Evolutionary conservation across 2,888 invertebrate species (phyloP).

Genomic region (Thereva unica): DNA sequence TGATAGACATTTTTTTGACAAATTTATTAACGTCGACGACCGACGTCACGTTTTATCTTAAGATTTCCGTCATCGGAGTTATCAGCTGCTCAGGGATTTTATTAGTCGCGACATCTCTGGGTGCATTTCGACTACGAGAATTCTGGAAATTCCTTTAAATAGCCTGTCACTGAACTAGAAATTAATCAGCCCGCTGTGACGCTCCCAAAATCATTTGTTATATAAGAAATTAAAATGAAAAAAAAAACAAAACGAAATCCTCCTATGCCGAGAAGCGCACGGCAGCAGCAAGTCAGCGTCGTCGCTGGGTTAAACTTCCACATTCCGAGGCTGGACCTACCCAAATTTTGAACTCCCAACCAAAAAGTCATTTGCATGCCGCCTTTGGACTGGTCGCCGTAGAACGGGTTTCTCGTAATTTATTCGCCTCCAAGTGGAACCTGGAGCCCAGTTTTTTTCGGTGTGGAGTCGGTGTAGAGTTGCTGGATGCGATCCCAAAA

Average conservation of each 20-base stretch:
- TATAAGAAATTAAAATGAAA: not conserved
- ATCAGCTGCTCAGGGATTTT: conserved; percentile 1
- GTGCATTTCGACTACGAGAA: not conserved
- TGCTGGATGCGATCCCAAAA: not conserved
- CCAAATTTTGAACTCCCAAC: conserved; percentile 19
- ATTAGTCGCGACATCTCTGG: not conserved
- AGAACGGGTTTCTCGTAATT: conserved; percentile 21
- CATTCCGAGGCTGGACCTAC: conserved; percentile 32
- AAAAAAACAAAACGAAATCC: conserved; percentile 10
- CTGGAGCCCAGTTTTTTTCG: too few relatives aligned
- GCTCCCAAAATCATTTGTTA: too few relatives aligned
- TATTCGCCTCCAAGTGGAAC: not conserved
- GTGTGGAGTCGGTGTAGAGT: too few relatives aligned
- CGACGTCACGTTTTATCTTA: conserved; percentile 12
- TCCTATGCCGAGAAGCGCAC: not conserved
- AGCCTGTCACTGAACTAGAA: not conserved
- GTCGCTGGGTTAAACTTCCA: conserved; percentile 15
- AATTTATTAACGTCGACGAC: conserved; percentile 19
- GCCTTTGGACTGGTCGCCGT: conserved; percentile 14
- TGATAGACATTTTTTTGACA: conserved; percentile 22
- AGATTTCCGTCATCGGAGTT: conserved; percentile 21
- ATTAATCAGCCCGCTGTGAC: too few relatives aligned
- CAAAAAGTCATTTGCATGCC: conserved; percentile 29
- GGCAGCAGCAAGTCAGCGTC: not conserved
- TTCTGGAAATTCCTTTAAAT: conserved; percentile 18